Evolutionary conservation across 2,797 vertebrate species (phyloP), one percentile per base, ranked within the genome.

Genomic region (Epinephelus malabaricus): DNA sequence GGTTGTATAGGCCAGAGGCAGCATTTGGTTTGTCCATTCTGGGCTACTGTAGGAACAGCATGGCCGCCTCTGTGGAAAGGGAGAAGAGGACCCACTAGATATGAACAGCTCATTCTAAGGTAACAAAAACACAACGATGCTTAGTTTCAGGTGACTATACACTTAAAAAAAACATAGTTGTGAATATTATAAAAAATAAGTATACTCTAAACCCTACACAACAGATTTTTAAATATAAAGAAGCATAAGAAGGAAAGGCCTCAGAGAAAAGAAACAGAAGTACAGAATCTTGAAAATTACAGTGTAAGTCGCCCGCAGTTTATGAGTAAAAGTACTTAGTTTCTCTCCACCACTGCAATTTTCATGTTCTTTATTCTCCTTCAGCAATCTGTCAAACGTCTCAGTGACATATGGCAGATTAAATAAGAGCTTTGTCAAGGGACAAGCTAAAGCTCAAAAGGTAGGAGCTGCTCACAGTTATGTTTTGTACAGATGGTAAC

Each of bases 381-480:
- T 0, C 34, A 54, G 47, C 47, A 38, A 43, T 46, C 19, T 38
- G 23, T 65, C 10, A 18, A 49, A 30, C 25, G 38, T 45, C 19
- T 63, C 4, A 4, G 6, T 34, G 49, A 21, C 46, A 51, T 53
- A 12, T 72, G n/a, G 40, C 19, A 23, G 21, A 34, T 34, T 60
- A 34, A 53, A 51, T 65, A 30, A 5, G 0, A 51, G 46, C 11
- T 65, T 2, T 40, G 53, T 59, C 65, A 23, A 46, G 47, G 30
- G 62, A 49, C 72, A 58, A 40, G n/a, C 12, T 27, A 18, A 23
- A 73, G 53, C 18, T 74, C 21, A 56, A 4, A 65, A 18, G n/a
- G 43, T 34, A 25, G 14, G 17, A 25, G 5, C 40, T 30, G 18
- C 46, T 63, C 19, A n/a, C 7, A 47, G 23, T 40, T 62, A 2